Conservation (phyloP, 2,113 vertebrate species). For the Xerus inauris region DNA sequence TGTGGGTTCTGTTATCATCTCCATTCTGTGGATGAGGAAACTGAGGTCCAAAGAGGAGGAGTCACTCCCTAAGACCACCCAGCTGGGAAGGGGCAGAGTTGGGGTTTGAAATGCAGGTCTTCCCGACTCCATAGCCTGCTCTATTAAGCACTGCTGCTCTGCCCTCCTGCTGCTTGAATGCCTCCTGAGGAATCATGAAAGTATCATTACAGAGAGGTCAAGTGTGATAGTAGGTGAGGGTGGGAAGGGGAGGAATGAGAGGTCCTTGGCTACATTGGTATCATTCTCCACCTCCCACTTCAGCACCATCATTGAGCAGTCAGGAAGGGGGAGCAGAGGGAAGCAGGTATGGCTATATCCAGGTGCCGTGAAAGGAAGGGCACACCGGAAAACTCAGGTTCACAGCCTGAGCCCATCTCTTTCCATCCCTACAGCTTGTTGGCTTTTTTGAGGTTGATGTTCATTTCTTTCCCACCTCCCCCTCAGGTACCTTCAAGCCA, state of each 20-base stretch:
- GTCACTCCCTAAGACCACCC: neutral
- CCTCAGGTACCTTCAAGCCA: too few species aligned
- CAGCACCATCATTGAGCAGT: neutral
- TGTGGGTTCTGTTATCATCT: neutral
- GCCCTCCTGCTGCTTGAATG: neutral
- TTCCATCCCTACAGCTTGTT: neutral
- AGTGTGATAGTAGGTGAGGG: neutral
- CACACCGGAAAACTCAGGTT: neutral
- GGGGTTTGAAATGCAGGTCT: neutral
- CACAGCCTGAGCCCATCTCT: neutral
- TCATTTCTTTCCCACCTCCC: neutral
- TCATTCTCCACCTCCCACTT: too few species aligned
- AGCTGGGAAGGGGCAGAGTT: neutral
- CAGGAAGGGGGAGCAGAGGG: neutral
- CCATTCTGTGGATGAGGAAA: neutral
- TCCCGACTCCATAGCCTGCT: accelerated
- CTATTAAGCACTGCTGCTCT: neutral
- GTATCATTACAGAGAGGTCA: neutral
- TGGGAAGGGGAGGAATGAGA: neutral
- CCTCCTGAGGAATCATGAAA: neutral
- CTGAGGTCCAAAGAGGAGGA: neutral
- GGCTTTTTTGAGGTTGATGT: neutral
- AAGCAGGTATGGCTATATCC: neutral
- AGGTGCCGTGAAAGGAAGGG: neutral
- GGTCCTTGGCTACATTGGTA: neutral